Percentiles rank a stretch among this genome's conserved stretches.
phyloP scores from a whole-genome alignment of 2,888 invertebrate species.

The Melinopterus prodromus region DNA sequence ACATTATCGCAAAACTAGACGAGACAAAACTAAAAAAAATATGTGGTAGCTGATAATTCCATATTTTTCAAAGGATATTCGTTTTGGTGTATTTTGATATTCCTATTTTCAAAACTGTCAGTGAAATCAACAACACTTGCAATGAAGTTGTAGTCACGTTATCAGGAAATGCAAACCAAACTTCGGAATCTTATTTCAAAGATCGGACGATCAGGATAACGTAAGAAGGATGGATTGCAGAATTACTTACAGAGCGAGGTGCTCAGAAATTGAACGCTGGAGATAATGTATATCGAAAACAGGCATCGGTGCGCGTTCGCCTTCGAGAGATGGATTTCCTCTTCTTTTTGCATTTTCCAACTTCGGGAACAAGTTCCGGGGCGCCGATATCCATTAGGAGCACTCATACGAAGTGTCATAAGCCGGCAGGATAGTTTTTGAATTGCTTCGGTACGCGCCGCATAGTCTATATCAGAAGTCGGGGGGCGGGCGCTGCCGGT shows the following conservation, averaged over 20 bases:
- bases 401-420: conserved; percentile 1
- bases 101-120: too few species aligned
- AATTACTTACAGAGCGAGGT: conserved; percentile 5
- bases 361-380: conserved; percentile 8
- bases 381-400: conserved; percentile 17
- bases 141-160: neutral
- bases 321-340: conserved; percentile 14
- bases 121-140: too few species aligned
- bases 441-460: neutral
- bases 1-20: too few species aligned
- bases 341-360: conserved; percentile 15
- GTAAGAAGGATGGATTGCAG: conserved; percentile 9
- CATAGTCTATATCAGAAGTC: neutral
- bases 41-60: too few species aligned
- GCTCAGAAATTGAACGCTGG: conserved; percentile 19
- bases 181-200: neutral
- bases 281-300: conserved; percentile 25
- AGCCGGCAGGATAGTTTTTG: neutral
- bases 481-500: neutral
- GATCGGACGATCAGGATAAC: neutral
- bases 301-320: neutral
- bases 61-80: too few species aligned
- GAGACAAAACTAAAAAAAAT: too few species aligned
- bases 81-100: too few species aligned
- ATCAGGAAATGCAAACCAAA: conserved; percentile 14